Evolutionary conservation across 1,140 invertebrate species (phyloP), one percentile per base, ranked within the genome.

Genomic region (Phymastichus coffea): DNA sequence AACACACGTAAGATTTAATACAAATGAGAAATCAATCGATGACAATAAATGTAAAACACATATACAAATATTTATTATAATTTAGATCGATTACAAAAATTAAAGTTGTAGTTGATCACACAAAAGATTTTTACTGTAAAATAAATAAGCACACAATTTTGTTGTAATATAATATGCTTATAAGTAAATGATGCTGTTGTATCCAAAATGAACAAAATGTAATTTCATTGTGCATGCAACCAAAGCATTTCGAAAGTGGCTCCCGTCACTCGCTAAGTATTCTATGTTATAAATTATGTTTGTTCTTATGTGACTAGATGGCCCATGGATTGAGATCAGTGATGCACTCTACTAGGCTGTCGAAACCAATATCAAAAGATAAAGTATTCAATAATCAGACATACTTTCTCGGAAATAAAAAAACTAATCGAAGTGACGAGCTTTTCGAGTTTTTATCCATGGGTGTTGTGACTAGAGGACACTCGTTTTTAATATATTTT

Each of bases 321-420:
- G 48, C 22, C 40, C 71, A 71, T 62, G 65, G 65, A 73, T 69
- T 72, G 74, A 77, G 75, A 77, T 76, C 75, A 61, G 37, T 40
- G n/a, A n/a, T n/a, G n/a, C 67, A 64, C 69, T 71, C 38, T 77
- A 77, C 75, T 77, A 65, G 35, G 69, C 66, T 66, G 54, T 23
- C 47, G 51, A 53, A 66, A 60, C 3, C 49, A 60, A 28, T 26
- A 43, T 52, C 12, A 37, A 57, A 51, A n/a, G n/a, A n/a, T n/a
- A n/a, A n/a, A n/a, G n/a, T n/a, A n/a, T n/a, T n/a, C n/a, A n/a
- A n/a, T n/a, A n/a, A n/a, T n/a, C n/a, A n/a, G n/a, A n/a, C n/a
- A n/a, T n/a, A n/a, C n/a, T n/a, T n/a, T n/a, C n/a, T n/a, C n/a
- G n/a, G n/a, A n/a, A n/a, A n/a, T n/a, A n/a, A n/a, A n/a, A 61